phyloP scores from a whole-genome alignment of 2,888 invertebrate genomes.

The Phengaris arion region DNA sequence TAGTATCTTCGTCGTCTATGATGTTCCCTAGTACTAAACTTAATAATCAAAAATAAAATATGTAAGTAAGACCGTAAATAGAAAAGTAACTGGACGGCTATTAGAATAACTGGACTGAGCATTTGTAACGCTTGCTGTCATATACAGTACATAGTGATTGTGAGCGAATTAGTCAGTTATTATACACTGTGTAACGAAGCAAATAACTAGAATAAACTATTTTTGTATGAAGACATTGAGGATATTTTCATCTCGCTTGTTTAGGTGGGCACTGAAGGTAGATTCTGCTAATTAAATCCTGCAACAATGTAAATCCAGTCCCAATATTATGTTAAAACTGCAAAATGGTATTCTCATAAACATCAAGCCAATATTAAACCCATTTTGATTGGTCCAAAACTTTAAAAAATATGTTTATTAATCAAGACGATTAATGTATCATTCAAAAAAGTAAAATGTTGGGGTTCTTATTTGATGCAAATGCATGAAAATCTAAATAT shows the following conservation, averaged over 20 bases:
- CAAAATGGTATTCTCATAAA: no score
- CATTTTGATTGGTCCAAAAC: no score
- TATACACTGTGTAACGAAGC: not conserved
- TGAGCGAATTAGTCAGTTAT: not conserved
- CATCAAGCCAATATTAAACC: no score
- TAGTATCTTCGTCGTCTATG: no score
- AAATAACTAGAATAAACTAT: not conserved
- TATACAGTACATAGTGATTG: not conserved
- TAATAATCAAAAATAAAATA: not conserved
- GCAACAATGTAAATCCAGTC: no score
- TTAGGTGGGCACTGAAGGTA: not conserved
- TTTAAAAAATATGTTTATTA: no score
- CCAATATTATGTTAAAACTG: no score
- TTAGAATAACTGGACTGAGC: constrained; percentile 20
- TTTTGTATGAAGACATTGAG: not conserved
- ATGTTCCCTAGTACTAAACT: not conserved
- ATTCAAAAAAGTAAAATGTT: no score
- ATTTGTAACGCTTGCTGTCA: constrained; percentile 24
- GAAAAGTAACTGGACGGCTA: constrained; percentile 8
- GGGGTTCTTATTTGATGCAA: no score
- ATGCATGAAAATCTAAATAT: no score
- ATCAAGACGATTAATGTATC: no score
- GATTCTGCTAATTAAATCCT: no score
- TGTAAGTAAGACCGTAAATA: not conserved
- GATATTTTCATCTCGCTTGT: not conserved